A percentile compares a stretch with the other conserved stretches of the same genome.
These are phyloP conservation scores for Esox niger DNA, from an alignment of 2,113 vertebrate genomes.

Conservation along the genomic window DNA sequence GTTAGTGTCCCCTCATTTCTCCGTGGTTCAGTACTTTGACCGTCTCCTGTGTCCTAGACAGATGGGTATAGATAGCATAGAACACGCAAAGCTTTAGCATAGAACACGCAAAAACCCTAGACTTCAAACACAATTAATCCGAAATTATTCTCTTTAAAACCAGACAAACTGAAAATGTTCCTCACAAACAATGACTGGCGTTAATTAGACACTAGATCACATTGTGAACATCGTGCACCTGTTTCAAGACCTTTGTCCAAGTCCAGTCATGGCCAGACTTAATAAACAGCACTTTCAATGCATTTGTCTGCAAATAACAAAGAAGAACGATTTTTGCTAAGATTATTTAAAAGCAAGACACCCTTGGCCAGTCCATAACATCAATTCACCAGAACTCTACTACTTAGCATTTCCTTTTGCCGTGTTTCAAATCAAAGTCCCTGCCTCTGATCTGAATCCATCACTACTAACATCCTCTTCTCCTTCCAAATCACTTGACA, in stretches of 20 bases:
- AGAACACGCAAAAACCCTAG: conserved; percentile 30
- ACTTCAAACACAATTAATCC: conserved; percentile 16
- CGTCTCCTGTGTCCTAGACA: conserved; percentile 3
- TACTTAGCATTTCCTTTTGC: background rate
- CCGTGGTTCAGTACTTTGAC: background rate
- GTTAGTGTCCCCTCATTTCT: background rate
- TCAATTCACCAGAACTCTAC: conserved; percentile 27
- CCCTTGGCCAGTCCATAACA: conserved; percentile 1
- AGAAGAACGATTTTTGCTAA: conserved; percentile 9
- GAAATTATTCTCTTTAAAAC: conserved; percentile 32
- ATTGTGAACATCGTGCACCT: background rate
- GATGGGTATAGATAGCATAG: background rate
- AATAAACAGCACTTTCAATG: conserved; percentile 25
- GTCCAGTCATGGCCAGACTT: background rate
- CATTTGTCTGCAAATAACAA: conserved; percentile 8
- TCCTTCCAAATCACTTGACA: conserved; percentile 36
- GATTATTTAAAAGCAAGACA: background rate
- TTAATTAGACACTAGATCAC: background rate
- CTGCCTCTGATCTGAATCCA: conserved; percentile 50
- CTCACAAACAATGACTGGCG: background rate
- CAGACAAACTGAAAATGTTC: conserved; percentile 1
- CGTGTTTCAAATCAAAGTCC: conserved; percentile 48
- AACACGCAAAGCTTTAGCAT: conserved; percentile 40
- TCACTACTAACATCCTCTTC: conserved; percentile 45
- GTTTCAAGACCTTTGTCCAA: background rate